phyloP scores from a whole-genome alignment of 2,797 vertebrate species.

The Cossypha heuglini region DNA sequence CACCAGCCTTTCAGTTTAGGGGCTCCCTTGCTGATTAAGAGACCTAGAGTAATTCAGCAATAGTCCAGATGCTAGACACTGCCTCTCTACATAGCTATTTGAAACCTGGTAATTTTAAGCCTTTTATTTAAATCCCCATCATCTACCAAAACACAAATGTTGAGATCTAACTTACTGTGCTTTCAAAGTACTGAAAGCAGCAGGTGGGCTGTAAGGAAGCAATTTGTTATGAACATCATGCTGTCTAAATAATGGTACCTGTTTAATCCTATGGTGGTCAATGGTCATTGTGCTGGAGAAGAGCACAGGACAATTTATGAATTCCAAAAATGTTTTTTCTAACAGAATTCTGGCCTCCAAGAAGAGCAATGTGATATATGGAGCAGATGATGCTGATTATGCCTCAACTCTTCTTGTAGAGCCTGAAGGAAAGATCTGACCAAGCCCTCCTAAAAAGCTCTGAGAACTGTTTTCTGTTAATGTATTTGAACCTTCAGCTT shows the following conservation, averaged over 20 bases:
- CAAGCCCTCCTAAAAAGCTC: neutral
- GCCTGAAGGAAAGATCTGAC: neutral
- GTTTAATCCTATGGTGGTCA: constrained; percentile 2
- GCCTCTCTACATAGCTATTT: constrained; percentile 44
- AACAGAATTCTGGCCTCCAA: neutral
- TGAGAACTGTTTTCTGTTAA: neutral
- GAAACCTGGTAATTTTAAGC: constrained; percentile 38
- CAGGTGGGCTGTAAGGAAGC: constrained; percentile 47
- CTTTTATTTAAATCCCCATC: constrained; percentile 44
- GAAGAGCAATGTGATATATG: neutral
- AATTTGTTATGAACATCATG: constrained; percentile 26
- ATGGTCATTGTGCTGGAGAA: neutral
- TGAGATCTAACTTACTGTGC: neutral
- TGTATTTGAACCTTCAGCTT: neutral
- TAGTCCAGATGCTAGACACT: constrained; percentile 13
- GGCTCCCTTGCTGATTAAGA: constrained; percentile 32
- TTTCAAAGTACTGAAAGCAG: constrained; percentile 39
- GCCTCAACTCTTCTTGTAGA: neutral
- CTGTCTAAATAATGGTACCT: constrained; percentile 14
- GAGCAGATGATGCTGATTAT: neutral
- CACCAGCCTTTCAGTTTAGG: neutral
- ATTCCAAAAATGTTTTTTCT: neutral
- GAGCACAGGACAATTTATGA: neutral
- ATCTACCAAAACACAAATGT: constrained; percentile 43
- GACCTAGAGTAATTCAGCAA: neutral